Evolutionary conservation across 1,140 invertebrate genomes (phyloP).

Genomic region (Scaptomyza graminum): DNA sequence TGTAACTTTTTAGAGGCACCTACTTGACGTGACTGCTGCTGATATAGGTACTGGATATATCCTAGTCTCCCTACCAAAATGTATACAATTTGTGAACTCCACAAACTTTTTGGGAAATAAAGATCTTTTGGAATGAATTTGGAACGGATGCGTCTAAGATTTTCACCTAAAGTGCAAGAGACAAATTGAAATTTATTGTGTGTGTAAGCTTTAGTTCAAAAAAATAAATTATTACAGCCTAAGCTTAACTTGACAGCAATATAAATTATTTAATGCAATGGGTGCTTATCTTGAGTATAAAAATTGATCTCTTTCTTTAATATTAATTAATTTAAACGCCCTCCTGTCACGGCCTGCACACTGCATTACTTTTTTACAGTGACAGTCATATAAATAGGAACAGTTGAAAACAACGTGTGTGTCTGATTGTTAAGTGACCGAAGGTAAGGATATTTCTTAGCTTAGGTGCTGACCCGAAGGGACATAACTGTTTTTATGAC

Average conservation of each 20-base stretch:
- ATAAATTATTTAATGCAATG: constrained; percentile 31
- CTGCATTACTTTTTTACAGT: constrained; percentile 15
- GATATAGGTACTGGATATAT: constrained; percentile 25
- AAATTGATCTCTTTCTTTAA: constrained; percentile 2
- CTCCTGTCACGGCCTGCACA: constrained; percentile 27
- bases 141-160: constrained; percentile 20
- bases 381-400: too few relatives aligned
- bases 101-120: constrained; percentile 28
- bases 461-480: too few relatives aligned
- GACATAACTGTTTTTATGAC: too few relatives aligned
- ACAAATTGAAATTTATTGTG: constrained; percentile 16
- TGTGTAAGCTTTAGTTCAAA: neutral
- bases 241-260: neutral
- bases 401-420: too few relatives aligned
- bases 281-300: neutral
- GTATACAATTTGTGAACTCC: constrained; percentile 7
- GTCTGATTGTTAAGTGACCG: too few relatives aligned
- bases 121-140: constrained; percentile 26
- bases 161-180: neutral
- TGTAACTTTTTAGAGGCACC: constrained; percentile 56
- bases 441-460: too few relatives aligned
- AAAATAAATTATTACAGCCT: neutral
- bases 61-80: constrained; percentile 1
- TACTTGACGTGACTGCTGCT: constrained; percentile 42
- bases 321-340: constrained; percentile 67